Base-by-base conservation (phyloP, 2,797 vertebrate species). In the Mus spretus region DNA sequence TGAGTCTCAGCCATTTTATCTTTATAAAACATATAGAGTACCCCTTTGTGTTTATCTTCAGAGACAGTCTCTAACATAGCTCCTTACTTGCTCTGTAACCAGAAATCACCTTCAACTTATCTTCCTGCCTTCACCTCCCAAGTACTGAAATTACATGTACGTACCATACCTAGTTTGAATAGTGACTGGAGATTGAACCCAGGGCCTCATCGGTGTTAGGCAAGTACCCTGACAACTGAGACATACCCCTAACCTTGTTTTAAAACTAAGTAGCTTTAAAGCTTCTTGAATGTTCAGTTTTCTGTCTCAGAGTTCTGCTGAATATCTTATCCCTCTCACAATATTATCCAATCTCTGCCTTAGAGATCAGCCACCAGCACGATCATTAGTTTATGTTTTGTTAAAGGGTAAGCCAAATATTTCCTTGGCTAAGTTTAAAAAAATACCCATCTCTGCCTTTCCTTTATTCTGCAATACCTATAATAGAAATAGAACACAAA, bases 391-490 rank as follows among this genome's bases (percentile, higher is more conserved):
- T 22, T 50, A 83, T 57, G 53, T 85, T 92, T 93, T 87, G 72
- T 82, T 92, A 78, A 70, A 93, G 74, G 94, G 55, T 77, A 37
- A 85, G 4, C 24, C 85, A 82, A 92, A 92, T 94, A 84, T n/a
- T 95, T n/a, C 26, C 74, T 5, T 89, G 85, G 72, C 61, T 86
- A 63, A 86, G 40, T 74, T 94, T 82, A 40, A 79, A 70, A 67
- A 96, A 96, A 94, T 86, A 86, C 44, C 40, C 37, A 79, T 63
- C 34, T 55, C 78, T 89, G 91, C 50, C 63, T 89, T 72, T 93
- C 65, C 55, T 26, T 89, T 26, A 85, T n/a, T 82, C 31, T 28
- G 61, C 6, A 83, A 53, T 63, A 80, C 59, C 24, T 70, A 28
- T 28, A 59, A 63, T 17, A 24, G 44, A 82, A 85, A 95, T 5